Base-by-base conservation (phyloP, 2,113 vertebrate genomes). In the Actenoides hombroni region DNA sequence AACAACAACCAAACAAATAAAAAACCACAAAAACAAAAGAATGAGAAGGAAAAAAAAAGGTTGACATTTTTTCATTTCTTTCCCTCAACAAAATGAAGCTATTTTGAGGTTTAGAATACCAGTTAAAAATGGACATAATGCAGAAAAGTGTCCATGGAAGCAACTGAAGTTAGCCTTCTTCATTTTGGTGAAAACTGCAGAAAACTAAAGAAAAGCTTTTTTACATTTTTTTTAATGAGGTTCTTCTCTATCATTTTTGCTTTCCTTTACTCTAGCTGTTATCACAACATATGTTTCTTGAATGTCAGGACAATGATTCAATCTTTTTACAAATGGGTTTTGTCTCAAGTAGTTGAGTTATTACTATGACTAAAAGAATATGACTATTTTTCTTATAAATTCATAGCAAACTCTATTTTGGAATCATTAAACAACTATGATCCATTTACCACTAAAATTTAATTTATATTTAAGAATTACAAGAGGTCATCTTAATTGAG, bases 301-400 rank as follows among this genome's bases (percentile, higher is more conserved):
- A 87, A 76, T 59, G 40, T 91, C 64, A 79, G 33, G 40, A 25
- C 65, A 89, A 91, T 94, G 61, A 91, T 59, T 87, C 53, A 73
- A 42, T 76, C 16, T 78, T 77, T 85, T 86, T 73, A 69, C 9
- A 88, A 91, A 92, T 9, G 13, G 21, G 10, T 65, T 84, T 9
- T 80, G 40, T 82, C 40, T 88, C 63, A 76, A 35, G 24, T 13
- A 39, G 23, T 42, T 86, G 83, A 89, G 11, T 82, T 95, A 95
- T 83, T 91, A 44, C 37, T 83, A 13, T 83, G 91, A 95, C 70
- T 89, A 70, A 87, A 91, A 83, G n/a, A 94, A 63, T 80, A 73
- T 33, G 54, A 87, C 33, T 88, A 19, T 31, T 90, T 85, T 79
- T 15, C 44, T 85, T 67, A 80, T 90, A 95, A 95, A 93, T 94